Evolutionary conservation across 2,888 invertebrate genomes (phyloP).

Genomic region (Anodontia alba): DNA sequence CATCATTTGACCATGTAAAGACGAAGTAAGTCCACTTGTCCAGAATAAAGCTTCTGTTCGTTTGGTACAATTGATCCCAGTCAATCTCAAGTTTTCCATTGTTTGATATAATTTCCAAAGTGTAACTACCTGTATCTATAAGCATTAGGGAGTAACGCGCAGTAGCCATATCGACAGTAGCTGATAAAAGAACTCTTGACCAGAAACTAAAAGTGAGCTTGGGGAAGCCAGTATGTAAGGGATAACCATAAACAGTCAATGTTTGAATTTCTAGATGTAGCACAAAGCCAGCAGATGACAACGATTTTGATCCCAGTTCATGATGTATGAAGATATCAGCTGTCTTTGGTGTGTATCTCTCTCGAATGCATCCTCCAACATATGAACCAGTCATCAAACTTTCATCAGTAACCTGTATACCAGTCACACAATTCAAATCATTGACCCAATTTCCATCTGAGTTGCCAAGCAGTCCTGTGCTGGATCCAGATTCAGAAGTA

Average conservation of each 20-base stretch:
- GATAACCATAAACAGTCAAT: conserved; percentile 21
- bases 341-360: conserved; percentile 30
- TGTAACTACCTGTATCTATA: conserved; percentile 32
- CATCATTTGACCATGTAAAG: conserved; percentile 48
- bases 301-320: conserved; percentile 34
- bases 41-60: conserved; percentile 24
- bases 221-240: conserved; percentile 26
- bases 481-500: conserved; percentile 34
- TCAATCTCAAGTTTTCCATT: conserved; percentile 35
- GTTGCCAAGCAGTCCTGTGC: conserved; percentile 67
- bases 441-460: conserved; percentile 63
- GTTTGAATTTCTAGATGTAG: conserved; percentile 42
- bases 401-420: conserved; percentile 22
- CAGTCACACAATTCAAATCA: conserved; percentile 56
- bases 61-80: conserved; percentile 45
- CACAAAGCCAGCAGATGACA: conserved; percentile 64
- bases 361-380: conserved; percentile 50
- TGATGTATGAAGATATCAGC: conserved; percentile 39
- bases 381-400: conserved; percentile 41
- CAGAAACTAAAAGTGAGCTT: conserved; percentile 41
- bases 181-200: conserved; percentile 27
- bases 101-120: conserved; percentile 37
- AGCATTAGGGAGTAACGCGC: conserved; percentile 23
- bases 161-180: conserved; percentile 17
- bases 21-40: conserved; percentile 52